phyloP scores from a whole-genome alignment of 1,140 invertebrate genomes.

The Penaeus indicus region DNA sequence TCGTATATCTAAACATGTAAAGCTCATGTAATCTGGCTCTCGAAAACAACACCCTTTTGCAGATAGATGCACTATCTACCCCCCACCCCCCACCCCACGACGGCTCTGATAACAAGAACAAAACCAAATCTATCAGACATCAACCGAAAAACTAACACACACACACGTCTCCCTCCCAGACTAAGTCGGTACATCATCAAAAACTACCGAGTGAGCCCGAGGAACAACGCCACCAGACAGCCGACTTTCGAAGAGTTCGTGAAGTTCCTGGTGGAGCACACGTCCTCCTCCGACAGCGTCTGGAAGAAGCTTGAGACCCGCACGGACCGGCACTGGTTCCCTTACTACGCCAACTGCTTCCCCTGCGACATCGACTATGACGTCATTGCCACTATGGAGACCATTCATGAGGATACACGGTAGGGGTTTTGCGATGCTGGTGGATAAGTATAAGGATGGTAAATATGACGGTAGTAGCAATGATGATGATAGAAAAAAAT shows the following conservation, averaged over 20 bases:
- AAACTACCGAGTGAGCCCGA: not conserved
- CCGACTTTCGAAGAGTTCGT: slow-evolving; percentile 47
- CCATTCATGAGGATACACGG: slow-evolving; percentile 38
- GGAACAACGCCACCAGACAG: too few species aligned
- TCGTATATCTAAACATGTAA: too few species aligned
- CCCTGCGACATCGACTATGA: slow-evolving; percentile 42
- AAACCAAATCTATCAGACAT: too few species aligned
- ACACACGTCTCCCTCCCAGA: not conserved
- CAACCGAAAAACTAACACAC: too few species aligned
- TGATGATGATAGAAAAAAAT: too few species aligned
- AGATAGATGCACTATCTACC: too few species aligned
- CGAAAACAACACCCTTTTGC: too few species aligned
- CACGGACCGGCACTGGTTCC: slow-evolving; percentile 40
- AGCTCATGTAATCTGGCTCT: too few species aligned
- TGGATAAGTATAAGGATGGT: too few species aligned
- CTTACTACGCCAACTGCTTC: slow-evolving; percentile 51
- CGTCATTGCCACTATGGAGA: slow-evolving; percentile 39
- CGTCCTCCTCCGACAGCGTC: slow-evolving; percentile 14
- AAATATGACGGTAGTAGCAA: too few species aligned
- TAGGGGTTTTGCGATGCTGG: not conserved
- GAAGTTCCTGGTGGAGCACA: slow-evolving; percentile 9
- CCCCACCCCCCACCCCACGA: too few species aligned
- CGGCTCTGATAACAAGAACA: too few species aligned
- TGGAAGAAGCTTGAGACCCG: not conserved
- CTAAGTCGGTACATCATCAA: not conserved